phyloP scores from a whole-genome alignment of 2,888 invertebrate genomes.

The Aquatica leii region DNA sequence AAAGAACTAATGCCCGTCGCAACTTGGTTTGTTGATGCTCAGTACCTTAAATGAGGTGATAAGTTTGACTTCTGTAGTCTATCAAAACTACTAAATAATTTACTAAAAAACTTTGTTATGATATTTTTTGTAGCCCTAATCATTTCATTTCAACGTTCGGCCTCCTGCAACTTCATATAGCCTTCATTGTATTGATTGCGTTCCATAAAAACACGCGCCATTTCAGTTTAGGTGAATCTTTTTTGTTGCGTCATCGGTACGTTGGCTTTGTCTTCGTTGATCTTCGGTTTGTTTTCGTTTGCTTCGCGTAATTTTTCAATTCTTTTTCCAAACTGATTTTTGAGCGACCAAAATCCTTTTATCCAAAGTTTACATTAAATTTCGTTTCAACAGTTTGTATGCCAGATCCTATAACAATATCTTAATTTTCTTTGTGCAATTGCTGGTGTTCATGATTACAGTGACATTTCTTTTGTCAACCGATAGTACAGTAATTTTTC shows the following conservation, averaged over 20 bases:
- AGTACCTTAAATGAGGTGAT: conserved; percentile 77
- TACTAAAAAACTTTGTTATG: conserved; percentile 91
- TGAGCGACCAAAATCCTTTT: too few relatives aligned
- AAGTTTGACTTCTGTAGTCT: conserved; percentile 66
- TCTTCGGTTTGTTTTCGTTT: conserved; percentile 67
- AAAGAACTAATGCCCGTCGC: conserved; percentile 66
- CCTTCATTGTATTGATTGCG: conserved; percentile 98
- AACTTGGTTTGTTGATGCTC: conserved; percentile 73
- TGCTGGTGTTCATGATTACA: too few relatives aligned
- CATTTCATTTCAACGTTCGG: conserved; percentile 97
- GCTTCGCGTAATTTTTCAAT: conserved; percentile 84
- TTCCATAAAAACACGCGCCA: conserved; percentile 99
- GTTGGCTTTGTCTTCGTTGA: conserved; percentile 76
- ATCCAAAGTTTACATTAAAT: too few relatives aligned
- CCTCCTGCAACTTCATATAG: conserved; percentile 98
- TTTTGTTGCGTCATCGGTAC: conserved; percentile 96
- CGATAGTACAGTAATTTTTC: too few relatives aligned
- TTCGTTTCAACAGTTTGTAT: too few relatives aligned
- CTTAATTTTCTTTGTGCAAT: too few relatives aligned
- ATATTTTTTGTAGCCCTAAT: conserved; percentile 88
- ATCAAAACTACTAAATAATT: conserved; percentile 70
- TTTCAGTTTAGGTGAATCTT: conserved; percentile 97
- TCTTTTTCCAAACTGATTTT: conserved; percentile 93
- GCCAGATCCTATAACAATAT: too few relatives aligned
- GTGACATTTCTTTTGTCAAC: too few relatives aligned